Conservation (phyloP, 2,888 invertebrate genomes). For the Prionchulus punctatus region DNA sequence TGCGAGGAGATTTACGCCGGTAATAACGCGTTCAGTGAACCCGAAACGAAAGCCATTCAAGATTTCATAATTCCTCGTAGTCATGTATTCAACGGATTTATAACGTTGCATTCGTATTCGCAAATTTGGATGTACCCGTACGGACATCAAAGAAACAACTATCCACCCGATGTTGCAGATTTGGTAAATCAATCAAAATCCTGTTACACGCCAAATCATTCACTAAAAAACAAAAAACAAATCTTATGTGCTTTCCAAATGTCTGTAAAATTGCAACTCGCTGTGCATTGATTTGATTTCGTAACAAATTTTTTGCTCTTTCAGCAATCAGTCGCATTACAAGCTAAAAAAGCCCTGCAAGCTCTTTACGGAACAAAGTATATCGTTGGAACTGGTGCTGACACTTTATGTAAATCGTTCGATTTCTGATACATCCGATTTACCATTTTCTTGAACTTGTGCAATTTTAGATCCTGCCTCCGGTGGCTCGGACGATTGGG, state of each 20-base stretch:
- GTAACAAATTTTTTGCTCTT: too few relatives aligned
- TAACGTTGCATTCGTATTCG: slow-evolving; percentile 13
- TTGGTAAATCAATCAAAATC: slow-evolving; percentile 16
- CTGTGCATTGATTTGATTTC: too few relatives aligned
- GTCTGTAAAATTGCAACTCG: too few relatives aligned
- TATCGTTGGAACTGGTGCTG: slow-evolving; percentile 27
- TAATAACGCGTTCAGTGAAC: slow-evolving; percentile 26
- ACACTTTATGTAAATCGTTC: slow-evolving; percentile 22
- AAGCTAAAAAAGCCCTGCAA: too few relatives aligned
- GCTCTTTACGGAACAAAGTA: slow-evolving; percentile 28
- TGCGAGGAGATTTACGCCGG: slow-evolving; percentile 30
- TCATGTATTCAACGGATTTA: slow-evolving; percentile 13
- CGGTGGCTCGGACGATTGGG: slow-evolving; percentile 32
- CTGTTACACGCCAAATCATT: background rate
- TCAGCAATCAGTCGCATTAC: too few relatives aligned
- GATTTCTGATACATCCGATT: background rate
- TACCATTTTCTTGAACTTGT: background rate
- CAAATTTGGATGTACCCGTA: slow-evolving; percentile 14
- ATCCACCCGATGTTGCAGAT: slow-evolving; percentile 27
- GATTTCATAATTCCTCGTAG: slow-evolving; percentile 19
- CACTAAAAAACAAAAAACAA: too few relatives aligned
- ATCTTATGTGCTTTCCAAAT: too few relatives aligned
- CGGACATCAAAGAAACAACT: slow-evolving; percentile 20
- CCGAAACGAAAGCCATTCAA: slow-evolving; percentile 25
- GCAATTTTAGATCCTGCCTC: slow-evolving; percentile 26